These are phyloP conservation scores for Atta cephalotes DNA, from an alignment of 1,140 invertebrate species.

Conservation along the genomic window DNA sequence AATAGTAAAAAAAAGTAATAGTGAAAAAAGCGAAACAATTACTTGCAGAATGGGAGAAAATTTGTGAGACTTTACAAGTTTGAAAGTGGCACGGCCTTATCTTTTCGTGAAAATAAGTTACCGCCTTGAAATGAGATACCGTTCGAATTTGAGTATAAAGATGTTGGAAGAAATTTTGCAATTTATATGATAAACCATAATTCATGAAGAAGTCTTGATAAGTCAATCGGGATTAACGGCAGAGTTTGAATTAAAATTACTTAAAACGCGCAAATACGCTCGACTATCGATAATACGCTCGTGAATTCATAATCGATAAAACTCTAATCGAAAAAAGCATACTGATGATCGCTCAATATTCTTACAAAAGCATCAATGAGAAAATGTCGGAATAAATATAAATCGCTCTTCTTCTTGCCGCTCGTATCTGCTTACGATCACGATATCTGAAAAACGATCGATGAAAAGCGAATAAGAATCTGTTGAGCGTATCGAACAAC, in stretches of 20 bases:
- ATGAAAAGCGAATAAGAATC: background rate
- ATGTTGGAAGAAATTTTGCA: constrained; percentile 17
- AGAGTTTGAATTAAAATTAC: background rate
- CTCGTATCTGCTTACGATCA: constrained; percentile 19
- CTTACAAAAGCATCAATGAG: background rate
- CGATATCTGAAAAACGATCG: constrained; percentile 17
- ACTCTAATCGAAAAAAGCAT: background rate
- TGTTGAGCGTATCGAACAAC: background rate
- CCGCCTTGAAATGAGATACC: constrained; percentile 8
- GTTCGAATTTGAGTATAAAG: constrained; percentile 1
- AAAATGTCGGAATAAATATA: constrained; percentile 22
- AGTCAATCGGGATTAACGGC: constrained; percentile 6
- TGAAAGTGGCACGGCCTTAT: background rate
- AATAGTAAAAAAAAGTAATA: background rate
- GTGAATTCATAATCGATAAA: constrained; percentile 2
- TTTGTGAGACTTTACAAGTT: background rate
- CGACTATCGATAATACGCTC: background rate
- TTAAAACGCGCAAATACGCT: background rate
- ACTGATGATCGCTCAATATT: background rate
- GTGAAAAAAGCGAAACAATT: background rate
- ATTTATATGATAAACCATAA: constrained; percentile 18
- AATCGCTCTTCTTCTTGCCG: constrained; percentile 3
- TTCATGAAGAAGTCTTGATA: background rate
- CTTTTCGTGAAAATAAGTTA: constrained; percentile 25
- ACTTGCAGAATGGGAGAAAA: background rate